Percentiles rank a stretch among this genome's conserved stretches.
These are phyloP conservation scores for Heteronetta atricapilla DNA, from an alignment of 2,113 vertebrate species.

Conservation along the genomic window DNA sequence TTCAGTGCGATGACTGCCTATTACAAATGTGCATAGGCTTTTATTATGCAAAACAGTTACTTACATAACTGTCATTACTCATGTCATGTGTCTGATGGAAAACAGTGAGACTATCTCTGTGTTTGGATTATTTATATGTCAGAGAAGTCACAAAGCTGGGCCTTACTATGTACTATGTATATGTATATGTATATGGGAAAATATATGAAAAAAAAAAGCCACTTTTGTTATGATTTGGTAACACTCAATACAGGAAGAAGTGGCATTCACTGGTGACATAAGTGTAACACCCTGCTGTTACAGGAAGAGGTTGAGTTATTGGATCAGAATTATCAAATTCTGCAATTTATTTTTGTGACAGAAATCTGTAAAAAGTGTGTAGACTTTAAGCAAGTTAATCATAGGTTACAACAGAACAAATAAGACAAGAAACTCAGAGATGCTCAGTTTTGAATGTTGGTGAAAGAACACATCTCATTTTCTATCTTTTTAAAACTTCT, in stretches of 20 bases:
- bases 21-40: background rate
- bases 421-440: background rate
- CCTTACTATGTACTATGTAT: background rate
- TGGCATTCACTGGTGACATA: background rate
- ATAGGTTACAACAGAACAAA: background rate
- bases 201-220: background rate
- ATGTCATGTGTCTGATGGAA: background rate
- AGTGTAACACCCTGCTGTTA: background rate
- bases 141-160: background rate
- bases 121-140: background rate
- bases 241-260: background rate
- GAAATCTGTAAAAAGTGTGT: accelerated
- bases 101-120: background rate
- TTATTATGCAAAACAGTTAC: background rate
- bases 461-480: background rate
- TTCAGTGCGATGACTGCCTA: background rate
- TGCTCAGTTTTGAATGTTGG: background rate
- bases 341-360: background rate
- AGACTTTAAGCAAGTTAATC: background rate
- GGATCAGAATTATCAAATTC: background rate
- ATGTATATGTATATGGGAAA: background rate
- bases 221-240: background rate
- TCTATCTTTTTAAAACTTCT: background rate
- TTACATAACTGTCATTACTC: background rate
- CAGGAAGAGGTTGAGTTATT: background rate